phyloP scores from a whole-genome alignment of 2,797 vertebrate species.

The Pseudomugil tenellus region DNA sequence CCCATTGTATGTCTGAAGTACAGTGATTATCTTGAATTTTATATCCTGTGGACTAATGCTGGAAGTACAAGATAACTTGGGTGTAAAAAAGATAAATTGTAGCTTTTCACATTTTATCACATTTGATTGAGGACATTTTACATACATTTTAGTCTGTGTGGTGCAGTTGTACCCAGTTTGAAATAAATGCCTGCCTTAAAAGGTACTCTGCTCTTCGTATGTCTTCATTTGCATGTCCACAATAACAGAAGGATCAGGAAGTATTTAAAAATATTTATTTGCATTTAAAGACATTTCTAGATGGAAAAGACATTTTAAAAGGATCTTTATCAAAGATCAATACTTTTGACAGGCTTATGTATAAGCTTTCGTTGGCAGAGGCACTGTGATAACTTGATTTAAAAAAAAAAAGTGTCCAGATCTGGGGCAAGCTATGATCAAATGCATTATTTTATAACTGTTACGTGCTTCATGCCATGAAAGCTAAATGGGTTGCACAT shows the following conservation, averaged over 20 bases:
- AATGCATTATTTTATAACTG: neutral
- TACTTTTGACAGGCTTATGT: constrained; percentile 19
- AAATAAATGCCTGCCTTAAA: constrained; percentile 87
- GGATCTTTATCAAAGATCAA: neutral
- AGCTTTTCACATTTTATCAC: constrained; percentile 79
- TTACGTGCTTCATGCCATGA: neutral
- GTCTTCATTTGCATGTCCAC: constrained; percentile 5
- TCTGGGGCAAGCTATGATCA: constrained; percentile 4
- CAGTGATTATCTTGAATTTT: constrained; percentile 71
- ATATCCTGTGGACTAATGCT: constrained; percentile 83
- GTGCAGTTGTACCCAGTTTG: constrained; percentile 83
- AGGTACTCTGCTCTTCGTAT: constrained; percentile 58
- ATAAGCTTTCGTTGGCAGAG: constrained; percentile 44
- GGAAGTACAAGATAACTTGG: constrained; percentile 76
- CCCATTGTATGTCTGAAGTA: constrained; percentile 61
- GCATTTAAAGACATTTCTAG: constrained; percentile 56
- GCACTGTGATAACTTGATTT: constrained; percentile 59
- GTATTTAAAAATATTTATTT: constrained; percentile 72
- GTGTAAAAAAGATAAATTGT: constrained; percentile 65
- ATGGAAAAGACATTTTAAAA: constrained; percentile 38
- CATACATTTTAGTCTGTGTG: constrained; percentile 83
- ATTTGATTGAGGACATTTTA: constrained; percentile 77
- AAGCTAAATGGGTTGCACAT: constrained; percentile 1
- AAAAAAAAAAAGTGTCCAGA: neutral
- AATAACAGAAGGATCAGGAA: constrained; percentile 22